phyloP scores from a whole-genome alignment of 1,140 invertebrate species.

The Anastrepha ludens region DNA sequence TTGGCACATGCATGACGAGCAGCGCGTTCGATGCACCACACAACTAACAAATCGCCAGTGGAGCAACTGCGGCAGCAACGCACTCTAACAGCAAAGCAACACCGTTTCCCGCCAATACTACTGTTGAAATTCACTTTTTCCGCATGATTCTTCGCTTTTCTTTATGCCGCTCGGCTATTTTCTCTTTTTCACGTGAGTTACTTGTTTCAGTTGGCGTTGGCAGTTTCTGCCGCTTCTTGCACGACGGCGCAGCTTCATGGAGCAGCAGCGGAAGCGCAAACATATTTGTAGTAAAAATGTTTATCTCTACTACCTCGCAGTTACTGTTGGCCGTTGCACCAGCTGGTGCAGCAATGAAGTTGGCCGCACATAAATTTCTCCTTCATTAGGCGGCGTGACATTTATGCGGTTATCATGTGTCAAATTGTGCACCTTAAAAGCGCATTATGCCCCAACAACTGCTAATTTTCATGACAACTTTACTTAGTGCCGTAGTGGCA shows the following conservation, averaged over 20 bases:
- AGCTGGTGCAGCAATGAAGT: background rate
- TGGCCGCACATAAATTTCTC: constrained; percentile 24
- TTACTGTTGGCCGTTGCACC: background rate
- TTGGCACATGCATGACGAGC: background rate
- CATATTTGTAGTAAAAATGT: background rate
- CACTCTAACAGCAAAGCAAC: background rate
- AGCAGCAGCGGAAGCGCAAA: background rate
- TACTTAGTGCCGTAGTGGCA: background rate
- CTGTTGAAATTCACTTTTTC: constrained; percentile 24
- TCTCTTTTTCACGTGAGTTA: background rate
- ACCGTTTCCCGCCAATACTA: background rate
- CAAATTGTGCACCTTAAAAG: constrained; percentile 27
- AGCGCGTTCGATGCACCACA: background rate
- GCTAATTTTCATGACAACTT: constrained; percentile 6
- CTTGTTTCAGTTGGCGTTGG: background rate
- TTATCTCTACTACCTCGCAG: background rate
- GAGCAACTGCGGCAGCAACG: background rate
- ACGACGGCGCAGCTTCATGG: background rate
- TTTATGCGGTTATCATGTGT: constrained; percentile 22
- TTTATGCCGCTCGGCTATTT: background rate
- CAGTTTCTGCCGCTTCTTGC: background rate
- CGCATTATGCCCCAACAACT: background rate
- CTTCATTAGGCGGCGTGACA: constrained; percentile 19
- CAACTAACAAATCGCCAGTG: background rate
- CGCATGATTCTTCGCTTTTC: constrained; percentile 31